Conservation (phyloP, 2,888 invertebrate species). For the Stegophylla sp. region DNA sequence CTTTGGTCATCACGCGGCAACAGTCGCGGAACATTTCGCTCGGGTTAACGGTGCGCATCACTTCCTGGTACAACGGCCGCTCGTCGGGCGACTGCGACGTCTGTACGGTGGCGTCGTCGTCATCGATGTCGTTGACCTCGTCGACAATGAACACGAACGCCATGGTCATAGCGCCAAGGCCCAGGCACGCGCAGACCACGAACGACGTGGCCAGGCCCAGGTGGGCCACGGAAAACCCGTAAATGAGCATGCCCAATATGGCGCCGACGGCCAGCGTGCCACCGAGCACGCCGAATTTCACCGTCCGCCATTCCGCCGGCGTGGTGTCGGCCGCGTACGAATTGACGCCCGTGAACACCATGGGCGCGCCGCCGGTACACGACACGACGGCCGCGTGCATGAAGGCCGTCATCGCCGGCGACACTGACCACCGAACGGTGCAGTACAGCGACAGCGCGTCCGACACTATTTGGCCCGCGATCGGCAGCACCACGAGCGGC, state of each 20-base stretch:
- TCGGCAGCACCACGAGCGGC: slow-evolving; percentile 61
- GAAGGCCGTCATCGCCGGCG: slow-evolving; percentile 61
- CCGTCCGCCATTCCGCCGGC: slow-evolving; percentile 60
- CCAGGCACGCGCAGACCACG: not conserved
- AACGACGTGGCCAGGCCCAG: slow-evolving; percentile 26
- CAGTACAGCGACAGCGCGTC: slow-evolving; percentile 60
- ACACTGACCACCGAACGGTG: slow-evolving; percentile 60
- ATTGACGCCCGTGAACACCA: slow-evolving; percentile 61
- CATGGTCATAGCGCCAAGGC: not conserved
- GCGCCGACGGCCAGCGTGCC: slow-evolving; percentile 58
- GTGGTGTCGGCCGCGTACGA: slow-evolving; percentile 61
- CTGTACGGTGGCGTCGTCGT: not conserved
- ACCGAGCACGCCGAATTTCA: slow-evolving; percentile 61
- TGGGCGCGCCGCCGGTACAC: slow-evolving; percentile 60
- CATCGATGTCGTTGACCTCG: not conserved
- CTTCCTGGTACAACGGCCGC: not conserved
- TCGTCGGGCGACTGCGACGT: not conserved
- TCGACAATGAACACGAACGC: slow-evolving; percentile 28
- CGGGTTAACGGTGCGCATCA: slow-evolving; percentile 23
- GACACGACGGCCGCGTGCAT: slow-evolving; percentile 60
- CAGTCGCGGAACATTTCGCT: not conserved
- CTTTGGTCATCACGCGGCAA: slow-evolving; percentile 29
- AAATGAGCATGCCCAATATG: slow-evolving; percentile 38
- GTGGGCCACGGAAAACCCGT: slow-evolving; percentile 12
- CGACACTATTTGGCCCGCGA: slow-evolving; percentile 60